Conservation (phyloP, 2,113 vertebrate species). For the Callocephalon fimbriatum region DNA sequence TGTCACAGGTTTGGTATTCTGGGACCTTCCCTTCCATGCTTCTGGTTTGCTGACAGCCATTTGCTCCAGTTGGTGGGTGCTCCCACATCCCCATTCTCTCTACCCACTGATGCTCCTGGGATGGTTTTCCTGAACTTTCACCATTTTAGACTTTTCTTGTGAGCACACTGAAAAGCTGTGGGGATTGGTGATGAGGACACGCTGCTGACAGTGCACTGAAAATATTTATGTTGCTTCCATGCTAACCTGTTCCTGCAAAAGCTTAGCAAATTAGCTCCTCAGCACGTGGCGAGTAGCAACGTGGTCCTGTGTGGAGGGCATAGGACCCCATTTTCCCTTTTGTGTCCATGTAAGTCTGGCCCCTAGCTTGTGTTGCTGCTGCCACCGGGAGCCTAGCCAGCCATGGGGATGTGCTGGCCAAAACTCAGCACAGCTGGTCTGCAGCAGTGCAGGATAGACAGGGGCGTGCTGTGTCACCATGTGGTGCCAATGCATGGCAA, state of each 20-base stretch:
- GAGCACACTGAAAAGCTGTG: not conserved
- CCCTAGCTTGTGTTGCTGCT: fast-evolving
- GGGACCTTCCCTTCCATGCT: not conserved
- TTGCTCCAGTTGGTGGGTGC: not conserved
- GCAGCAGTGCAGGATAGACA: not conserved
- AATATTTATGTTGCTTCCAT: constrained; percentile 15
- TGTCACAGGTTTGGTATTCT: not conserved
- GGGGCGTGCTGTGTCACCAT: fast-evolving
- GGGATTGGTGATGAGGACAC: not conserved
- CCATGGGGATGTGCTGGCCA: not conserved
- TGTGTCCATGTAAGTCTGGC: not conserved
- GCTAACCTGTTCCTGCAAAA: not conserved
- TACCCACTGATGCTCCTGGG: not conserved
- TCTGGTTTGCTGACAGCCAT: no score
- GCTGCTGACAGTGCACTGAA: not conserved
- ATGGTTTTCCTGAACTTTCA: not conserved
- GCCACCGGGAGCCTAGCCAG: fast-evolving
- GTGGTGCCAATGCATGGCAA: no score
- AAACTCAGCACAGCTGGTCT: fast-evolving
- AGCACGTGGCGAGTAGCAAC: fast-evolving
- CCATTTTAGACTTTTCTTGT: not conserved
- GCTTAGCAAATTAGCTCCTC: not conserved
- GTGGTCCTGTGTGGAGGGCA: no score
- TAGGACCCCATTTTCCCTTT: fast-evolving
- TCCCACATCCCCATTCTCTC: fast-evolving